Percentiles rank a stretch among this genome's conserved stretches.
Conservation (phyloP, 2,888 invertebrate genomes). For the Syrista parreyssii region DNA sequence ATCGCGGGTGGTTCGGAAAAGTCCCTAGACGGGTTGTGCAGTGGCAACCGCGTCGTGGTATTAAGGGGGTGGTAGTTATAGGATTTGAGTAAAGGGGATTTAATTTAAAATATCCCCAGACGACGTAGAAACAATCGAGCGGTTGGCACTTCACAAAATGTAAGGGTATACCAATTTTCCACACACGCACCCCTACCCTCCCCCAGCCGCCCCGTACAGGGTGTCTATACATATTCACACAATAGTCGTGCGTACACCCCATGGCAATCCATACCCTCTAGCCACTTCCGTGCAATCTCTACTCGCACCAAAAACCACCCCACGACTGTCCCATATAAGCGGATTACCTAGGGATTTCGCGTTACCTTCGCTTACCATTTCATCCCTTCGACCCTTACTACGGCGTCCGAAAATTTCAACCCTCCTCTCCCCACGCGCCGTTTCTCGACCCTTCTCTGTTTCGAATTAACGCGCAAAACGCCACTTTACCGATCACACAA, state of each 20-base stretch:
- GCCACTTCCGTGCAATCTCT: not conserved
- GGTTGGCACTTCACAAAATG: not conserved
- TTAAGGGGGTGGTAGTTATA: not conserved
- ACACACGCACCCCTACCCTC: too few species aligned
- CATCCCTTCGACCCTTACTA: not conserved
- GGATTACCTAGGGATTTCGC: constrained; percentile 38
- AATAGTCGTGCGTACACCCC: too few species aligned
- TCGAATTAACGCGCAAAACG: constrained; percentile 28
- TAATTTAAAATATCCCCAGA: not conserved
- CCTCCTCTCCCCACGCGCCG: constrained; percentile 7
- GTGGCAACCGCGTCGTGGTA: not conserved
- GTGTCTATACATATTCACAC: too few species aligned
- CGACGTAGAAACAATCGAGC: not conserved
- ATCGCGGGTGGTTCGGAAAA: not conserved
- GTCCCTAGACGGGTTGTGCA: not conserved
- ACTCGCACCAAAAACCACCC: not conserved
- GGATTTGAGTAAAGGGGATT: not conserved
- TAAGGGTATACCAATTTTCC: not conserved
- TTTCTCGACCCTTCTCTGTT: constrained; percentile 4
- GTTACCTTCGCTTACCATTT: constrained; percentile 16
- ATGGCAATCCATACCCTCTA: too few species aligned
- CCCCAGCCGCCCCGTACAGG: too few species aligned
- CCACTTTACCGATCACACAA: constrained; percentile 14
- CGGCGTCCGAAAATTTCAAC: not conserved
- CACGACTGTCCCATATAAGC: constrained; percentile 27